A percentile compares a stretch with the other conserved stretches of the same genome.
Conservation (phyloP, 2,888 invertebrate species). For the Ommatoiulus sabulosus region DNA sequence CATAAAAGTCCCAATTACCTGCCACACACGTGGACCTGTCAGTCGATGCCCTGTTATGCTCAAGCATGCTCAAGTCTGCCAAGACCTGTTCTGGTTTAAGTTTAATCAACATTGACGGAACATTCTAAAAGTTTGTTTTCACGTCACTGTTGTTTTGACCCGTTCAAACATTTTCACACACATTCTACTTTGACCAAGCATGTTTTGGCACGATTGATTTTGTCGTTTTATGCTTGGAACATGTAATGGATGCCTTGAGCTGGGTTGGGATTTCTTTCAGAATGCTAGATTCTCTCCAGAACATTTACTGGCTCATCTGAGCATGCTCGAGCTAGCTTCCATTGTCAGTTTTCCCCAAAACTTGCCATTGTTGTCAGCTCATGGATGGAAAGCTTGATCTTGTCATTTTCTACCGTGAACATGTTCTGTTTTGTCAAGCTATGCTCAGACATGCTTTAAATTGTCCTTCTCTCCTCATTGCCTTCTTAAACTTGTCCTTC, state of each 20-base stretch:
- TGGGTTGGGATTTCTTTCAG: not conserved
- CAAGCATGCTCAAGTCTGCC: not conserved
- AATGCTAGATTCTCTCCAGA: not conserved
- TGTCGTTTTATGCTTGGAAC: not conserved
- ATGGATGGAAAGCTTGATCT: not conserved
- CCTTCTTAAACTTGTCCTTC: not conserved
- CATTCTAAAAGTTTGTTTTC: not conserved
- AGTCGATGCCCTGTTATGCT: not conserved
- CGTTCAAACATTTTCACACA: not conserved
- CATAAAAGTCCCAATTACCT: not conserved
- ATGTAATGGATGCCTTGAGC: not conserved
- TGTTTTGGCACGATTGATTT: not conserved
- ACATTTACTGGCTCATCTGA: not conserved
- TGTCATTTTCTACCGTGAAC: not conserved
- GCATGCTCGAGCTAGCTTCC: not conserved
- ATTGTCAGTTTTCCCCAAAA: not conserved
- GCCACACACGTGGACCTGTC: not conserved
- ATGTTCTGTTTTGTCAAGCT: not conserved
- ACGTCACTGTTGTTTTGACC: not conserved
- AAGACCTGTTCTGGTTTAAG: not conserved
- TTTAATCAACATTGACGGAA: not conserved
- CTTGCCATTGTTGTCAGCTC: not conserved
- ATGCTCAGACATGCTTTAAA: not conserved
- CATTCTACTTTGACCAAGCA: not conserved
- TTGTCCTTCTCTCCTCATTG: not conserved